Evolutionary conservation across 2,888 invertebrate species (phyloP).

Genomic region (Sphecodes monilicornis): DNA sequence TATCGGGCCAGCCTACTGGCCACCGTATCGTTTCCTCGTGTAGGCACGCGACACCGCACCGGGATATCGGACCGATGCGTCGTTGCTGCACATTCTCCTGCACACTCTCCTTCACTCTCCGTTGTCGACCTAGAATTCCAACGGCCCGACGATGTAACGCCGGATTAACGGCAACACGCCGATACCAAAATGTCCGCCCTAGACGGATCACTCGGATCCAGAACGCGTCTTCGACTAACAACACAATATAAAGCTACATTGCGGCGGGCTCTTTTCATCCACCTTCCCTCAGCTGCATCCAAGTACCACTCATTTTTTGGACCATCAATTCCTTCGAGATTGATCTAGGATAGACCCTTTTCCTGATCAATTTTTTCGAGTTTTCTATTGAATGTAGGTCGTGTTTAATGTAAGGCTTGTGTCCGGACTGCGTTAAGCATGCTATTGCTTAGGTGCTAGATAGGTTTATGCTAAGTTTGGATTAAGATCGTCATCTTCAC

Average conservation of each 20-base stretch:
- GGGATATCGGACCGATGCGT: constrained; percentile 30
- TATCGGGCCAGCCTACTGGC: constrained; percentile 19
- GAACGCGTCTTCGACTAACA: constrained; percentile 46
- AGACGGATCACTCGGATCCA: constrained; percentile 57
- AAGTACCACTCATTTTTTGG: not conserved
- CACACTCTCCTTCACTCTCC: constrained; percentile 2
- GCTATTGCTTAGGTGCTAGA: too few relatives aligned
- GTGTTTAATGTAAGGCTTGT: too few relatives aligned
- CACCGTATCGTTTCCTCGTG: constrained; percentile 53
- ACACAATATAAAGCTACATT: constrained; percentile 38
- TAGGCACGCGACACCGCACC: constrained; percentile 37
- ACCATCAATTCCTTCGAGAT: not conserved
- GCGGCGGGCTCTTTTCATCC: not conserved
- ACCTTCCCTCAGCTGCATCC: not conserved
- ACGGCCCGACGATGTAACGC: constrained; percentile 51
- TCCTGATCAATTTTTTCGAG: not conserved
- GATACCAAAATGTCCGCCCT: constrained; percentile 46
- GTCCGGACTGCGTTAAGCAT: too few relatives aligned
- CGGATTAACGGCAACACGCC: constrained; percentile 70
- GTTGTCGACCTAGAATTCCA: constrained; percentile 29
- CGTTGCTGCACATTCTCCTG: not conserved
- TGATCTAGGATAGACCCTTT: not conserved
- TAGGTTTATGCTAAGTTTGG: too few relatives aligned
- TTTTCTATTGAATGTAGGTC: too few relatives aligned
- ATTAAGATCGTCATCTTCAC: too few relatives aligned